Evolutionary conservation across 37 sponge, comb jelly and placozoan genomes (phyloP), one percentile per base, ranked within the genome.

Genomic region (Spongia lamella): DNA sequence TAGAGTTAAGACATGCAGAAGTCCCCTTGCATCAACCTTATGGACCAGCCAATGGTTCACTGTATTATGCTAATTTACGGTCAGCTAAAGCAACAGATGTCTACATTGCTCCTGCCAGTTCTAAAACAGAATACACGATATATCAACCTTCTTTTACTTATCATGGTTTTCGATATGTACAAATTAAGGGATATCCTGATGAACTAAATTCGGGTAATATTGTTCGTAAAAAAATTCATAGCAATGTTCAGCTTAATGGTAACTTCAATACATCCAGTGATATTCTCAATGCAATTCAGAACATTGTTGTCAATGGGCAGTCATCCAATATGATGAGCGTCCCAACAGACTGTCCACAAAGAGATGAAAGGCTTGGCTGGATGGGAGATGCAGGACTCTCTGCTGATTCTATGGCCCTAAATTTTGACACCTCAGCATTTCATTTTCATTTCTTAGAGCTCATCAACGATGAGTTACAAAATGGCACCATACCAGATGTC

Each of bases 351-450:
- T 88, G 89, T 34, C 47, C 43, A 20, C 89, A 88, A 66, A 59
- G 89, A 65, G 79, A 88, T 38, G 89, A 88, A 67, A 32, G 89
- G 17, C 73, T 83, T 16, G 89, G 89, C 21, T 88, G 89, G 89
- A 88, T 88, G 89, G 89, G 89, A 36, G 89, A 88, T 27, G 84
- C 89, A 20, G 84, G 80, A n/a, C 63, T 88, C 29, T 83, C 83
- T 16, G 53, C 89, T 0, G 84, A 88, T 35, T 69, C 73, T 53
- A 78, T 83, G 79, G 70, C 63, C 39, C 58, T 88, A 26, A 83
- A 83, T 63, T 83, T 88, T 65, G 57, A 88, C 47, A 83, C 64
- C 53, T 34, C 70, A 13, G 61, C 79, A 14, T 88, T 88, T 38
- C 61, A 70, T 35, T 26, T 53, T 5, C 38, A 88, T 68, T 77